A percentile compares a stretch with the other conserved stretches of the same genome.
phyloP scores from a whole-genome alignment of 2,888 invertebrate genomes.

The Pseudococcus viburni region DNA sequence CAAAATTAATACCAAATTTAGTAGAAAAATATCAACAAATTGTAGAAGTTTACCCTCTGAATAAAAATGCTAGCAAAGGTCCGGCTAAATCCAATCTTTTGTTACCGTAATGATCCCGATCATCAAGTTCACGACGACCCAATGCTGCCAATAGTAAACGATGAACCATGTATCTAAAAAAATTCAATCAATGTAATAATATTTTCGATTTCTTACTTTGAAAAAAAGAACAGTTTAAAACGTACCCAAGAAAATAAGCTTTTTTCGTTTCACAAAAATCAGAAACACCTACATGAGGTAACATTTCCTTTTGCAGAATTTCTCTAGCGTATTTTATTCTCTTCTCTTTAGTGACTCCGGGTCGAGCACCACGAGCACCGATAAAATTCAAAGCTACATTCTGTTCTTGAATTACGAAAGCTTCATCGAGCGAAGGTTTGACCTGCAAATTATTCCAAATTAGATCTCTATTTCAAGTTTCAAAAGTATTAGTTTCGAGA shows the following conservation, averaged over 20 bases:
- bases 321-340: slow-evolving; percentile 99
- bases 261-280: slow-evolving; percentile 99
- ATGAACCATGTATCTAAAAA: slow-evolving; percentile 92
- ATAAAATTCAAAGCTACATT: slow-evolving; percentile 99
- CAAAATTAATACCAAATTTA: background rate
- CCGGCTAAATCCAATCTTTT: slow-evolving; percentile 98
- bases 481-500: background rate
- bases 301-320: slow-evolving; percentile 99
- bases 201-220: background rate
- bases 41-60: slow-evolving; percentile 80
- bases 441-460: slow-evolving; percentile 72
- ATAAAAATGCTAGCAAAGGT: slow-evolving; percentile 95
- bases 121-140: slow-evolving; percentile 96
- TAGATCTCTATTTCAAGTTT: background rate
- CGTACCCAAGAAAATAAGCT: slow-evolving; percentile 91
- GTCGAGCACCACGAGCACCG: slow-evolving; percentile 95
- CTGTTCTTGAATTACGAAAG: slow-evolving; percentile 99
- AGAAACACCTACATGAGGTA: slow-evolving; percentile 99
- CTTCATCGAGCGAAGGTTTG: slow-evolving; percentile 98
- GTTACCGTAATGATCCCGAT: slow-evolving; percentile 99
- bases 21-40: background rate
- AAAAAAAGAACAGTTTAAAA: background rate
- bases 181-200: slow-evolving; percentile 21
- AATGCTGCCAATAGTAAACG: slow-evolving; percentile 92
- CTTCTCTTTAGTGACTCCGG: slow-evolving; percentile 98